phyloP scores from a whole-genome alignment of 2,888 invertebrate species.

The Limenitis camilla region DNA sequence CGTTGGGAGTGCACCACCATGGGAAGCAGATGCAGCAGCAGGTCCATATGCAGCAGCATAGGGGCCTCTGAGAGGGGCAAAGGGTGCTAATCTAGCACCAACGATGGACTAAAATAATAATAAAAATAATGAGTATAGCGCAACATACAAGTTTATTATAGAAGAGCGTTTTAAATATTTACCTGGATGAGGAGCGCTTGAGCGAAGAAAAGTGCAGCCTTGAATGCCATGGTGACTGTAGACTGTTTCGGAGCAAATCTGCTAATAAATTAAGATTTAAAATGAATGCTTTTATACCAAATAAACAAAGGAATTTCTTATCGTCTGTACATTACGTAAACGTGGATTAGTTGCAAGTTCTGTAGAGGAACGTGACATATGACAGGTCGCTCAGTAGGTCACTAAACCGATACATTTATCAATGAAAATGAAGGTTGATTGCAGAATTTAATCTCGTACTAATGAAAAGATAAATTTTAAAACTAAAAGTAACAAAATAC shows the following conservation, averaged over 20 bases:
- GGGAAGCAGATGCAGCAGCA: constrained; percentile 13
- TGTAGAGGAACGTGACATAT: not conserved
- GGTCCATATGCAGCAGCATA: not conserved
- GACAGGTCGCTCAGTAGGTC: too few species aligned
- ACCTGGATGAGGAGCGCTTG: constrained; percentile 15
- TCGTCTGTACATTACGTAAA: not conserved
- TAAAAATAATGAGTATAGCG: too few species aligned
- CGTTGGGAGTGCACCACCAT: constrained; percentile 26
- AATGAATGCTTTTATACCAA: constrained; percentile 5
- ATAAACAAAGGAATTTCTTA: not conserved
- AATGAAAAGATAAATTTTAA: too few species aligned
- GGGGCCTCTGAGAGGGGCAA: not conserved
- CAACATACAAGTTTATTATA: too few species aligned
- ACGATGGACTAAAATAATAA: constrained; percentile 27
- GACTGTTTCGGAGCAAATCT: constrained; percentile 1
- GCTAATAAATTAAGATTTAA: not conserved
- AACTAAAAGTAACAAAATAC: too few species aligned
- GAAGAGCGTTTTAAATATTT: too few species aligned
- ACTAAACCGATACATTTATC: too few species aligned
- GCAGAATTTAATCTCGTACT: too few species aligned
- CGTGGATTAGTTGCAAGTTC: not conserved
- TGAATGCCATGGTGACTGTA: constrained; percentile 27
- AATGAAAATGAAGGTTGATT: too few species aligned
- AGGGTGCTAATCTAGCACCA: constrained; percentile 18
- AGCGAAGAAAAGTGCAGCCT: constrained; percentile 29